Conservation (phyloP, 2,113 vertebrate genomes). For the Oreotragus oreotragus region DNA sequence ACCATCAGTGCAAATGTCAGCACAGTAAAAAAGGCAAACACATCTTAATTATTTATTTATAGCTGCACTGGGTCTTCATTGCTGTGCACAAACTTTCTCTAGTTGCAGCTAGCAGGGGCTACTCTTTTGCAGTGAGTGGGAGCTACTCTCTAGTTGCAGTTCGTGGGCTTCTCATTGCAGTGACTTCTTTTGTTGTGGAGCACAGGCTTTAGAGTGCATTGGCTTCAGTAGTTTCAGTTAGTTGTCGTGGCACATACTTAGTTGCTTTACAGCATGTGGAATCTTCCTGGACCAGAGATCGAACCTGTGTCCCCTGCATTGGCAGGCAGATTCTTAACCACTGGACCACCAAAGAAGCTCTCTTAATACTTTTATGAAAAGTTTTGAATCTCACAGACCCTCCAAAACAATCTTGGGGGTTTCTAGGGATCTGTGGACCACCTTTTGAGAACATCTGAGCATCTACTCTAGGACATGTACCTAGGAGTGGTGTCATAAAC, state of each 20-base stretch:
- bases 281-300: not conserved
- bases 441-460: not conserved
- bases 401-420: not conserved
- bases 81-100: not conserved
- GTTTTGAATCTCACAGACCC: not conserved
- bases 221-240: not conserved
- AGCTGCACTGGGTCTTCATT: not conserved
- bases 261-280: not conserved
- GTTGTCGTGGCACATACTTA: not conserved
- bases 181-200: not conserved
- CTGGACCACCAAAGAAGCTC: not conserved
- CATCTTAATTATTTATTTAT: not conserved
- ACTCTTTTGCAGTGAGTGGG: not conserved
- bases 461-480: not conserved
- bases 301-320: not conserved
- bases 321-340: not conserved
- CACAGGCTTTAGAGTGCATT: not conserved
- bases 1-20: not conserved
- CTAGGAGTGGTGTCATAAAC: not conserved
- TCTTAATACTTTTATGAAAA: not conserved
- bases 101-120: not conserved
- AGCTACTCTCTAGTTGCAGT: not conserved
- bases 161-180: not conserved
- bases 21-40: not conserved
- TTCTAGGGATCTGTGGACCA: not conserved